phyloP scores from a whole-genome alignment of 2,888 invertebrate genomes.

The Caprella mutica region DNA sequence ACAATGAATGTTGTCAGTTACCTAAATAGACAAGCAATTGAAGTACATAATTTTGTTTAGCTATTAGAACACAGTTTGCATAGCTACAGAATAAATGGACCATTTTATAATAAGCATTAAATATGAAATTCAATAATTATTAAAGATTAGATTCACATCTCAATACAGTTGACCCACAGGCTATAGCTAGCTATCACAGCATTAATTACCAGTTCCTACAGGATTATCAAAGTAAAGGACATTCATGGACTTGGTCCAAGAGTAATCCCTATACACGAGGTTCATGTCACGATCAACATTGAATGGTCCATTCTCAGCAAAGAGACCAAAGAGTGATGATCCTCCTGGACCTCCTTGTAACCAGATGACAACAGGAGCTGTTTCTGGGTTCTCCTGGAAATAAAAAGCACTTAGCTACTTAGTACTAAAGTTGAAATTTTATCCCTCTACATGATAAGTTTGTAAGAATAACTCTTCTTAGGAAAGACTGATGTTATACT shows the following conservation, averaged over 20 bases:
- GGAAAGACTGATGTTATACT: neutral
- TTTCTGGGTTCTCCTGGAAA: conserved; percentile 38
- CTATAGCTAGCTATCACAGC: too few relatives aligned
- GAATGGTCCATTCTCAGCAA: conserved; percentile 73
- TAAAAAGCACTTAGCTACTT: neutral
- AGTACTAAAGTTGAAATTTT: neutral
- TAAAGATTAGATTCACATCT: too few relatives aligned
- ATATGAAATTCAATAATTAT: too few relatives aligned
- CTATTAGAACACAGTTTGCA: too few relatives aligned
- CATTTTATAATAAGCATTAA: too few relatives aligned
- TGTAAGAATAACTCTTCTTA: neutral
- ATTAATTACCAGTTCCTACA: conserved; percentile 63
- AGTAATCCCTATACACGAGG: conserved; percentile 54
- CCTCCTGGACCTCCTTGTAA: conserved; percentile 73
- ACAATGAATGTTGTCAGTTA: neutral
- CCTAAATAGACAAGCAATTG: too few relatives aligned
- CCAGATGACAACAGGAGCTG: conserved; percentile 67
- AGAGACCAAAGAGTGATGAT: conserved; percentile 64
- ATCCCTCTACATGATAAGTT: neutral
- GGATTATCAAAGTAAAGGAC: conserved; percentile 86
- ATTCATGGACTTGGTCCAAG: conserved; percentile 68
- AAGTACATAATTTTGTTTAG: too few relatives aligned
- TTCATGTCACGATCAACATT: conserved; percentile 44
- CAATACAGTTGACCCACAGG: too few relatives aligned
- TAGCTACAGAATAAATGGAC: too few relatives aligned